phyloP scores from a whole-genome alignment of 2,888 invertebrate genomes.

The Strigamia maritima region DNA sequence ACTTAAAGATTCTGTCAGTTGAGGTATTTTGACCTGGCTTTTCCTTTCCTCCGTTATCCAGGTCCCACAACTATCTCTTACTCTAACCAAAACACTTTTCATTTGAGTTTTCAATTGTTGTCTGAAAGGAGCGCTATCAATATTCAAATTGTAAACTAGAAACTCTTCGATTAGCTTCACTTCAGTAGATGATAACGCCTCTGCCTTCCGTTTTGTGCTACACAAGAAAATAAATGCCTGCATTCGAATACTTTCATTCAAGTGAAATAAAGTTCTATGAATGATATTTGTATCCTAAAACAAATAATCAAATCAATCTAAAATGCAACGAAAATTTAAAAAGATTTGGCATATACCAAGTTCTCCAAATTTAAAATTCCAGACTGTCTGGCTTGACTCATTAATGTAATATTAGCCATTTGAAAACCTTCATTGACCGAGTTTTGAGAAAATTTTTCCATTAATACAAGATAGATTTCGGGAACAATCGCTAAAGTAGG shows the following conservation, averaged over 20 bases:
- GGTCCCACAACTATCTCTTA: conserved; percentile 49
- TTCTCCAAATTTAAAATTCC: conserved; percentile 45
- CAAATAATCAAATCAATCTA: conserved; percentile 32
- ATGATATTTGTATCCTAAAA: conserved; percentile 40
- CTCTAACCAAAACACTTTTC: conserved; percentile 47
- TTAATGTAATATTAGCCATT: conserved; percentile 47
- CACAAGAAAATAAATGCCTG: conserved; percentile 41
- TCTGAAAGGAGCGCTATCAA: conserved; percentile 51
- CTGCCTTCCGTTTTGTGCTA: conserved; percentile 44
- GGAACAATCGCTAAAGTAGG: conserved; percentile 48
- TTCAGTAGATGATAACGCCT: conserved; percentile 46
- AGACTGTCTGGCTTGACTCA: conserved; percentile 46
- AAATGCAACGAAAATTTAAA: background rate
- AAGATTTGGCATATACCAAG: conserved; percentile 46
- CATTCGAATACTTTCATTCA: conserved; percentile 37
- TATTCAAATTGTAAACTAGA: conserved; percentile 49
- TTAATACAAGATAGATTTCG: conserved; percentile 42
- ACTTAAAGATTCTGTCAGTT: conserved; percentile 36
- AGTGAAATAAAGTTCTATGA: conserved; percentile 39
- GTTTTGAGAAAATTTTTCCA: conserved; percentile 39
- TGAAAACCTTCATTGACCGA: conserved; percentile 46
- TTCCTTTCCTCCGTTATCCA: conserved; percentile 34
- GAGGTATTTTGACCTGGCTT: background rate
- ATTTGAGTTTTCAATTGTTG: conserved; percentile 49
- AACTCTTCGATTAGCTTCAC: conserved; percentile 46